Conservation (phyloP, 2,113 vertebrate species). For the Noctilio leporinus region DNA sequence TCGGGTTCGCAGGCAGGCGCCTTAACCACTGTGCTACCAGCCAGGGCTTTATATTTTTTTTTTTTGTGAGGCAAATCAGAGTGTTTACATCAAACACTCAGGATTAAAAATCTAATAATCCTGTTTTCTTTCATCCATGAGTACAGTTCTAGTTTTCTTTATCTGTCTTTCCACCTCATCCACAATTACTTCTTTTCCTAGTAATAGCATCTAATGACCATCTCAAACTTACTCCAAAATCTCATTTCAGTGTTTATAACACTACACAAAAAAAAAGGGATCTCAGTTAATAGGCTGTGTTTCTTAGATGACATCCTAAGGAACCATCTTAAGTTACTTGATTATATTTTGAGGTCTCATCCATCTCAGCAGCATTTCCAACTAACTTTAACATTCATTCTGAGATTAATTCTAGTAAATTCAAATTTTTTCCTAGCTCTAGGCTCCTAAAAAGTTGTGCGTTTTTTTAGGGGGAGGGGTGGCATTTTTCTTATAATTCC, state of each 20-base stretch:
- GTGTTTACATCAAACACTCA: background rate
- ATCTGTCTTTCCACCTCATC: background rate
- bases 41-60: no score
- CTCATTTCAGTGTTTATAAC: background rate
- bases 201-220: background rate
- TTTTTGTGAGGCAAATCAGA: background rate
- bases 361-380: background rate
- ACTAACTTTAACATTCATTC: background rate
- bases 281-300: background rate
- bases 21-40: no score
- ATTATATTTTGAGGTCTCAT: background rate
- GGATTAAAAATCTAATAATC: background rate
- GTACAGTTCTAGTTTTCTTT: background rate
- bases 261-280: background rate
- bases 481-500: background rate
- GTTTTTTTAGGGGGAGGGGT: background rate
- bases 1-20: no score
- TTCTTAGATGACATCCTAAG: background rate
- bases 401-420: background rate
- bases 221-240: background rate
- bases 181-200: background rate
- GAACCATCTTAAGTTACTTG: background rate
- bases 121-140: background rate
- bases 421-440: background rate
- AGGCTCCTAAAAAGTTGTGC: background rate